Conservation (phyloP, 2,797 vertebrate species). For the Paramormyrops hopkinsi region DNA sequence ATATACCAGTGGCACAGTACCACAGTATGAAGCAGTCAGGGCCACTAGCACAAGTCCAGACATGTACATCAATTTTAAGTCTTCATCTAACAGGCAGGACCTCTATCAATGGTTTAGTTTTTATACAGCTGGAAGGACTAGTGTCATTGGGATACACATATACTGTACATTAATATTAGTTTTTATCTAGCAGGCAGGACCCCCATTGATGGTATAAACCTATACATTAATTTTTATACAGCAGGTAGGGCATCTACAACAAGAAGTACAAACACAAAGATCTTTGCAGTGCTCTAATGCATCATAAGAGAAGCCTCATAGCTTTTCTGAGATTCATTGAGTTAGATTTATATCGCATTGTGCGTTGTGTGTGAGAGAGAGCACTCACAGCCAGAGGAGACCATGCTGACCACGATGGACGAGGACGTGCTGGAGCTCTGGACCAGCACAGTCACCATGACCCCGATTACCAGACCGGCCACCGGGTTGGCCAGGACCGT, state of each 20-base stretch:
- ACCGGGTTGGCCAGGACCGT: conserved; percentile 84
- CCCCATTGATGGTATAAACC: not conserved
- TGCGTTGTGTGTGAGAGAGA: not conserved
- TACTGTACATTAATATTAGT: not conserved
- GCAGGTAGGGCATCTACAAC: not conserved
- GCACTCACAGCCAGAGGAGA: conserved; percentile 84
- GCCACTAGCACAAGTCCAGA: not conserved
- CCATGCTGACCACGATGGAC: conserved; percentile 98
- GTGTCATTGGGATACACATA: not conserved
- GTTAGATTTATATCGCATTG: not conserved
- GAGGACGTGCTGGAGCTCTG: conserved; percentile 97
- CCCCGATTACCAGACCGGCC: conserved; percentile 87
- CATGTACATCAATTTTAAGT: not conserved
- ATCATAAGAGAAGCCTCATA: not conserved
- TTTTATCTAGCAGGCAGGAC: not conserved
- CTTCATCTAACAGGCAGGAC: not conserved
- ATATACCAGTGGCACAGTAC: not conserved
- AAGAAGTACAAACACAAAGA: not conserved
- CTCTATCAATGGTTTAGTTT: not conserved
- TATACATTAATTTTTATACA: not conserved
- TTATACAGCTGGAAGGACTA: not conserved
- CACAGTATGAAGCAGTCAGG: not conserved
- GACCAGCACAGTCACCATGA: conserved; percentile 90
- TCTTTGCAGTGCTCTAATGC: not conserved
- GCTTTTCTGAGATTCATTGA: not conserved